A percentile compares a stretch with the other conserved stretches of the same genome.
Evolutionary conservation across 1,140 invertebrate genomes (phyloP).

Genomic region (Conus ventricosus): DNA sequence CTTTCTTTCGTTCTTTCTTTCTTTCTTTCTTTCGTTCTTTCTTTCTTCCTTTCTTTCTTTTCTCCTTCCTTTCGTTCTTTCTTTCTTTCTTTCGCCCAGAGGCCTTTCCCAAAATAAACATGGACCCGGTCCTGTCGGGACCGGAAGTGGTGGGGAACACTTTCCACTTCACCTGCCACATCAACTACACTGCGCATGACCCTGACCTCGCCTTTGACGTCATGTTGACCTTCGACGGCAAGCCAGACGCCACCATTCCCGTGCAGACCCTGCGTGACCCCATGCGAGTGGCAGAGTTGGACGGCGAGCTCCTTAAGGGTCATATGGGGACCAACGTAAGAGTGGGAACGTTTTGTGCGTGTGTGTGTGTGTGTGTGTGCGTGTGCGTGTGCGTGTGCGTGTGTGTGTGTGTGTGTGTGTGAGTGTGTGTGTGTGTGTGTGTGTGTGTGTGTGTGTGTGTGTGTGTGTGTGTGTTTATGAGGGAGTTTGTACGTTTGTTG

Average conservation of each 20-base stretch:
- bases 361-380: neutral
- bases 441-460: neutral
- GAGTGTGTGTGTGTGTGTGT: neutral
- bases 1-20: neutral
- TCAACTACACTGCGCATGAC: slow-evolving; percentile 39
- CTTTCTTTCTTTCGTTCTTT: neutral
- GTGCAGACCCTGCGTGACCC: slow-evolving; percentile 32
- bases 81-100: slow-evolving; percentile 3
- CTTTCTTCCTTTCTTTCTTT: neutral
- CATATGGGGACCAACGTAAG: slow-evolving; percentile 35
- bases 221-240: slow-evolving; percentile 47
- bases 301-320: slow-evolving; percentile 34
- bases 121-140: slow-evolving; percentile 29
- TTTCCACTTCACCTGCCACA: slow-evolving; percentile 47
- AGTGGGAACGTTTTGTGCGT: neutral
- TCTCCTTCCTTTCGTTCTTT: neutral
- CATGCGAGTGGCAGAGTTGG: slow-evolving; percentile 36
- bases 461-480: neutral
- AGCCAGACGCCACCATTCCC: slow-evolving; percentile 25
- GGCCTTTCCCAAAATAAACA: slow-evolving; percentile 41
- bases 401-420: neutral
- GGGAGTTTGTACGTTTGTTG: neutral
- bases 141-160: slow-evolving; percentile 33
- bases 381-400: neutral
- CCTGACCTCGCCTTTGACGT: slow-evolving; percentile 48